These are phyloP conservation scores for Bactericera cockerelli DNA, from an alignment of 1,140 invertebrate species.

Conservation along the genomic window DNA sequence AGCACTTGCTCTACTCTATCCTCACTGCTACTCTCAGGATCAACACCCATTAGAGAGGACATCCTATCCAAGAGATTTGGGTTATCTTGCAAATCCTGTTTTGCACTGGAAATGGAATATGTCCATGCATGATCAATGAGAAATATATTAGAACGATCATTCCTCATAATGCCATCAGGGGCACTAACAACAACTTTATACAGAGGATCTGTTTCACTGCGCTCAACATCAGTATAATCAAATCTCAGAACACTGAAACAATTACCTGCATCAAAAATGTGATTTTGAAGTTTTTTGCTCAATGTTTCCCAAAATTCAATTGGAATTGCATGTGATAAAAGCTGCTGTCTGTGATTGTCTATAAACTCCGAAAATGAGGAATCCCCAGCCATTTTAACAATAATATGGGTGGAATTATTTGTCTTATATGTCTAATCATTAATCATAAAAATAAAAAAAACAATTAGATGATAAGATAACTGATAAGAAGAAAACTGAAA, in stretches of 20 bases:
- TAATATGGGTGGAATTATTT: too few relatives aligned
- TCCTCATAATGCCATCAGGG: conserved; percentile 36
- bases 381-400: conserved; percentile 2
- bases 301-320: conserved; percentile 49
- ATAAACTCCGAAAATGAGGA: conserved; percentile 37
- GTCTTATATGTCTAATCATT: too few relatives aligned
- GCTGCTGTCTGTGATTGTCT: conserved; percentile 42
- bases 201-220: conserved; percentile 34
- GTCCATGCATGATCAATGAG: conserved; percentile 85
- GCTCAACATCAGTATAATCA: conserved; percentile 47
- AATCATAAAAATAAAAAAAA: too few relatives aligned
- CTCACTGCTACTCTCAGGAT: conserved; percentile 37
- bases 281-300: conserved; percentile 43
- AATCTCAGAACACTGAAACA: conserved; percentile 48
- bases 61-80: conserved; percentile 43
- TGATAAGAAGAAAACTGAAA: too few relatives aligned
- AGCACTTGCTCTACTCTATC: conserved; percentile 48
- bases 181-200: conserved; percentile 46
- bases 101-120: not conserved
- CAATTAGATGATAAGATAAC: too few relatives aligned
- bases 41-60: conserved; percentile 21
- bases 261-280: conserved; percentile 58
- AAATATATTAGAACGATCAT: conserved; percentile 54
- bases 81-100: not conserved
- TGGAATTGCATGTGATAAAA: conserved; percentile 48